Percentiles rank a stretch among this genome's conserved stretches.
phyloP scores from a whole-genome alignment of 2,797 vertebrate species.

The Mus minutoides region DNA sequence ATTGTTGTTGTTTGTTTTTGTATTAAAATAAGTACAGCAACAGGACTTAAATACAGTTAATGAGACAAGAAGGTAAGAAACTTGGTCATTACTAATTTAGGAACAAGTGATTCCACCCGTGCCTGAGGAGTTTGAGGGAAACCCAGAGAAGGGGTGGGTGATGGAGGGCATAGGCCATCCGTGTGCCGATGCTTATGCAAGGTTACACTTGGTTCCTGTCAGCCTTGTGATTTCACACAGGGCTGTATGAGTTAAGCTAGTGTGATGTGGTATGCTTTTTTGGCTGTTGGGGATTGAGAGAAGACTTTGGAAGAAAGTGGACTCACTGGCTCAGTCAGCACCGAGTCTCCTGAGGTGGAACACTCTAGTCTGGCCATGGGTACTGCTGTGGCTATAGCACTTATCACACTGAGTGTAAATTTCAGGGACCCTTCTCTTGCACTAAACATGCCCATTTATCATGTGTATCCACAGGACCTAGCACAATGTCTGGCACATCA shows the following conservation, averaged over 20 bases:
- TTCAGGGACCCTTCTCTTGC: neutral
- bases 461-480: slow-evolving; percentile 51
- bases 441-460: neutral
- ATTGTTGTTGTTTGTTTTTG: neutral
- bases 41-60: slow-evolving; percentile 20
- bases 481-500: slow-evolving; percentile 77
- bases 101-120: neutral
- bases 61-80: slow-evolving; percentile 20
- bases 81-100: slow-evolving; percentile 1
- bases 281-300: slow-evolving; percentile 6
- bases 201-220: neutral
- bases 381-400: slow-evolving; percentile 71
- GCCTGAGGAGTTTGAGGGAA: neutral
- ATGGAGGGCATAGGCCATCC: neutral
- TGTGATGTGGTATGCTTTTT: slow-evolving; percentile 4
- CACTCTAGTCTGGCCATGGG: neutral
- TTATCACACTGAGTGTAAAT: slow-evolving; percentile 70
- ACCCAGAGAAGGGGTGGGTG: neutral
- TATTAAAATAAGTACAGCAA: slow-evolving; percentile 18
- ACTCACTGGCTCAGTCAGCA: neutral
- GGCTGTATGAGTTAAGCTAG: neutral
- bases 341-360: neutral
- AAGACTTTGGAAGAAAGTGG: slow-evolving; percentile 56
- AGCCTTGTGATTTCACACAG: slow-evolving; percentile 5
- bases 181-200: neutral